A percentile compares a stretch with the other conserved stretches of the same genome.
These are phyloP conservation scores for Cyanoliseus patagonus DNA, from an alignment of 2,113 vertebrate species.

Conservation along the genomic window DNA sequence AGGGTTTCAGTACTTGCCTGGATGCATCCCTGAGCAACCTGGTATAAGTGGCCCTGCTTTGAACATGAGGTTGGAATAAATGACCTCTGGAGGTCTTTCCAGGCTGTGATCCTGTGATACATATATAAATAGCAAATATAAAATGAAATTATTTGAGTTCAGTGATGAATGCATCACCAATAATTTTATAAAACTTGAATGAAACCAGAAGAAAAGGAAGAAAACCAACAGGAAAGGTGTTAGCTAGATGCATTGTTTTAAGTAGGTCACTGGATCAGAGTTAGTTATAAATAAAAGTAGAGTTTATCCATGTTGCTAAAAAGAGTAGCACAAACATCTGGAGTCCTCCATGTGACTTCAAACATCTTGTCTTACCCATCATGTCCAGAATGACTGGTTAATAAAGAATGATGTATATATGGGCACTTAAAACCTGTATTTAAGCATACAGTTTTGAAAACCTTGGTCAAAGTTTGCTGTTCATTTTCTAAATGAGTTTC, in stretches of 20 bases:
- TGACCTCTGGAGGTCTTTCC: not conserved
- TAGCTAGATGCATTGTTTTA: not conserved
- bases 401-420: not conserved
- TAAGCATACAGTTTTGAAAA: not conserved
- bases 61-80: not conserved
- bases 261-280: not conserved
- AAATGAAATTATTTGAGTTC: not conserved
- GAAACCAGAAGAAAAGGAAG: not conserved
- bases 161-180: not conserved
- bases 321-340: not conserved
- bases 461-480: not conserved
- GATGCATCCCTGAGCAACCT: not conserved
- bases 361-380: not conserved
- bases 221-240: not conserved
- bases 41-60: not conserved
- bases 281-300: not conserved
- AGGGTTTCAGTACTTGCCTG: not conserved
- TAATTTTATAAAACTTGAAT: not conserved
- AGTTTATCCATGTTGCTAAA: not conserved
- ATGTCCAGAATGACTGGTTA: not conserved
- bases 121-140: not conserved
- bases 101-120: not conserved
- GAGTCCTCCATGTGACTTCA: not conserved
- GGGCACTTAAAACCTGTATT: not conserved
- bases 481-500: conserved; percentile 10